These are phyloP conservation scores for Odontesthes bonariensis DNA, from an alignment of 2,113 vertebrate genomes.

Conservation along the genomic window DNA sequence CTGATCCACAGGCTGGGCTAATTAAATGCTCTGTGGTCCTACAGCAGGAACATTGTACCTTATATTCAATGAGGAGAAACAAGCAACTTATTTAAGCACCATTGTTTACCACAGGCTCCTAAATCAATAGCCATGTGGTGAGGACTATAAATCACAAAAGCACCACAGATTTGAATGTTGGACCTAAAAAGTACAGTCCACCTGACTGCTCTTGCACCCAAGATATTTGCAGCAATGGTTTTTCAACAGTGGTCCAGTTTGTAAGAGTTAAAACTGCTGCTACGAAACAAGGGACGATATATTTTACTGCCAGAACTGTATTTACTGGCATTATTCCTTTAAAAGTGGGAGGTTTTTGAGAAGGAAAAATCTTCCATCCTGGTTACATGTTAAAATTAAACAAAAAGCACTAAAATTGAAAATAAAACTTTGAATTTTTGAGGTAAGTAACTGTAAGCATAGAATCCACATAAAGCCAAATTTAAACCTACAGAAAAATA, in stretches of 20 bases:
- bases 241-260: conserved; percentile 12
- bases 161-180: background rate
- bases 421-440: background rate
- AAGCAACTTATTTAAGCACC: conserved; percentile 55
- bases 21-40: conserved; percentile 21
- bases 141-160: conserved; percentile 29
- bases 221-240: conserved; percentile 3
- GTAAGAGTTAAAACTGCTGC: conserved; percentile 3
- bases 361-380: background rate
- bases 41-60: conserved; percentile 26
- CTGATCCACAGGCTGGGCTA: conserved; percentile 24
- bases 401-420: background rate
- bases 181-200: conserved; percentile 27
- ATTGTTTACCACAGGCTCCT: conserved; percentile 33
- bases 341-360: background rate
- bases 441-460: background rate
- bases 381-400: background rate
- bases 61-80: conserved; percentile 1
- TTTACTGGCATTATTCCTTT: conserved; percentile 13
- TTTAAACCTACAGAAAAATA: background rate
- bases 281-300: background rate
- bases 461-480: background rate
- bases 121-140: conserved; percentile 10
- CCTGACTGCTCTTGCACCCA: conserved; percentile 29
- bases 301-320: background rate